Conservation (phyloP, 1,140 invertebrate species). For the Augochlora pura region DNA sequence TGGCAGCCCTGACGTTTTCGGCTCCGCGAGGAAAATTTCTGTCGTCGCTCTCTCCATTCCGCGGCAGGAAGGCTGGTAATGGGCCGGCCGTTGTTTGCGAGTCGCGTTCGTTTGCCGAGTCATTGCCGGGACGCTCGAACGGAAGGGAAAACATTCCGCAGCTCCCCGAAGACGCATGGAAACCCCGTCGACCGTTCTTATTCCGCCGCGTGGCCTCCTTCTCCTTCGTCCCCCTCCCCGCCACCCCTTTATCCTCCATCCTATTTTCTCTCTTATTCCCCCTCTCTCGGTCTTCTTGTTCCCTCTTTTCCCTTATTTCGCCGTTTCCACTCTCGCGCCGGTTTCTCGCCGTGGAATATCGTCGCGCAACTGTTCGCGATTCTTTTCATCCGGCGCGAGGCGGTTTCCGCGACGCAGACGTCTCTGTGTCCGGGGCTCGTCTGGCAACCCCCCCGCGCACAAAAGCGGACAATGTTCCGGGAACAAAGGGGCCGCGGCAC, state of each 20-base stretch:
- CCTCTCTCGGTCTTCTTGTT: no score
- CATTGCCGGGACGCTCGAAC: neutral
- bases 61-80: neutral
- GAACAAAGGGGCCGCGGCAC: constrained; percentile 15
- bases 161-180: neutral
- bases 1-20: neutral
- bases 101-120: constrained; percentile 1
- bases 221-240: no score
- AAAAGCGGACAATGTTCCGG: constrained; percentile 23
- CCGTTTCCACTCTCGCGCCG: no score
- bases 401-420: neutral
- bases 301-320: neutral
- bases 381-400: constrained; percentile 2
- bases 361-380: neutral
- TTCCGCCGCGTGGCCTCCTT: neutral
- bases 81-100: neutral
- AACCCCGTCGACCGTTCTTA: neutral
- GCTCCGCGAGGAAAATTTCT: neutral
- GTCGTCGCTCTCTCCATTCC: no score
- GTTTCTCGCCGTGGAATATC: no score
- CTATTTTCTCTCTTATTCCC: neutral
- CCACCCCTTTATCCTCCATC: no score
- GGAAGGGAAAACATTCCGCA: neutral
- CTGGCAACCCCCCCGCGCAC: neutral
- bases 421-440: neutral